These are phyloP conservation scores for Zaprionus africanus DNA, from an alignment of 1,140 invertebrate genomes.

Conservation along the genomic window DNA sequence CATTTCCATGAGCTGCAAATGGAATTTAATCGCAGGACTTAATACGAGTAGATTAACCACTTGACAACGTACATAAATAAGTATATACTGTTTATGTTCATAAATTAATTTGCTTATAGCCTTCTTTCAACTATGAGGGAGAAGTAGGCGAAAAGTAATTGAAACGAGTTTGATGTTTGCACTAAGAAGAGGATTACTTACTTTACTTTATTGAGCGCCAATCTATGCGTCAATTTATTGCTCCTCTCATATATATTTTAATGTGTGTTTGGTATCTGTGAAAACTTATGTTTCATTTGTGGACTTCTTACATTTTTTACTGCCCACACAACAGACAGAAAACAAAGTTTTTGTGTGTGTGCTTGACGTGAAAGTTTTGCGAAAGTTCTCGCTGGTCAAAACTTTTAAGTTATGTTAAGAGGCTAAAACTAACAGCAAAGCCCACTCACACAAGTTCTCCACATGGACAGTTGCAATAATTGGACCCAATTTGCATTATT, in stretches of 20 bases:
- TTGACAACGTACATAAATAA: not conserved
- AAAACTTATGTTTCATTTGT: not conserved
- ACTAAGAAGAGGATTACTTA: no score
- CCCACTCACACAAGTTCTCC: not conserved
- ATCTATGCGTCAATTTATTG: not conserved
- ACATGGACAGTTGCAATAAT: constrained; percentile 4
- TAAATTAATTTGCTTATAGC: not conserved
- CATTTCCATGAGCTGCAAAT: not conserved
- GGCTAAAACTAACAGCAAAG: not conserved
- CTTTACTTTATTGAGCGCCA: no score
- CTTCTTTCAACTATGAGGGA: not conserved
- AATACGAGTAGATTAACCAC: constrained; percentile 3
- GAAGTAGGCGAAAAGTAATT: not conserved
- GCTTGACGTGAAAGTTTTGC: constrained; percentile 3
- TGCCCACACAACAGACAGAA: no score
- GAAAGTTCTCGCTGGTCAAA: not conserved
- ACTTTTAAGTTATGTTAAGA: not conserved
- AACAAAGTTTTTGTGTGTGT: not conserved
- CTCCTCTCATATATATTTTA: no score
- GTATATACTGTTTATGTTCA: not conserved
- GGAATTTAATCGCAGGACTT: not conserved
- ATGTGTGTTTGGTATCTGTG: not conserved
- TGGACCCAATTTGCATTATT: constrained; percentile 3
- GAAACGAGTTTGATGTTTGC: not conserved
- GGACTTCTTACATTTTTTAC: not conserved